Evolutionary conservation across 2,797 vertebrate genomes (phyloP).

Genomic region (Myotis daubentonii): DNA sequence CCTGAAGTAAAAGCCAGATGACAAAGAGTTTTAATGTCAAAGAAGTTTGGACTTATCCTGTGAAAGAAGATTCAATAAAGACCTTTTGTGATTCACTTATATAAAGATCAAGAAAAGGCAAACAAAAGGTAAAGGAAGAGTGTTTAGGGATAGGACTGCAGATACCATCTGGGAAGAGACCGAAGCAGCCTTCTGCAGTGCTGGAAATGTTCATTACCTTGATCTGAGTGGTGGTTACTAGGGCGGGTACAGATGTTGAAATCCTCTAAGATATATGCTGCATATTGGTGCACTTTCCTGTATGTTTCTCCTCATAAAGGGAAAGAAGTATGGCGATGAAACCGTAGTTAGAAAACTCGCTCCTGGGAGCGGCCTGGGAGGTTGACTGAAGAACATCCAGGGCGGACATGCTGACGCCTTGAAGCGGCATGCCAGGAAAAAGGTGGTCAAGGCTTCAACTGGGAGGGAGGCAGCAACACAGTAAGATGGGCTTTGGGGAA

Average conservation of each 20-base stretch:
- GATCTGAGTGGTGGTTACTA: background rate
- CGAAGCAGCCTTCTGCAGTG: background rate
- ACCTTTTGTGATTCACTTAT: background rate
- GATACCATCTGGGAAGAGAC: background rate
- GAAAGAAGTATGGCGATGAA: background rate
- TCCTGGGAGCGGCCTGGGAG: background rate
- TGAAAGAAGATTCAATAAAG: conserved; percentile 20
- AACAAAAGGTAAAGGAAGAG: background rate
- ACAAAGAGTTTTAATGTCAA: conserved; percentile 41
- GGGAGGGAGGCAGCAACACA: background rate
- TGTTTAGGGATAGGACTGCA: background rate
- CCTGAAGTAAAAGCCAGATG: conserved; percentile 12
- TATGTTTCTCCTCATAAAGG: background rate
- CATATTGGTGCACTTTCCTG: background rate
- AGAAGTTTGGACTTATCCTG: background rate
- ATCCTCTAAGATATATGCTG: background rate
- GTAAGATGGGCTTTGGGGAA: background rate
- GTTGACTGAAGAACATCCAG: background rate
- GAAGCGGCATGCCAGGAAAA: conserved; percentile 9
- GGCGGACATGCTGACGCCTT: background rate
- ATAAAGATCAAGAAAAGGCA: conserved; percentile 20
- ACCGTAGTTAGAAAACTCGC: background rate
- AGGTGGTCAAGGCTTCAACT: background rate
- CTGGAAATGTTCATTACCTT: background rate
- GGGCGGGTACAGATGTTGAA: background rate